Evolutionary conservation across 2,113 vertebrate species (phyloP).

Genomic region (Panthera leo): DNA sequence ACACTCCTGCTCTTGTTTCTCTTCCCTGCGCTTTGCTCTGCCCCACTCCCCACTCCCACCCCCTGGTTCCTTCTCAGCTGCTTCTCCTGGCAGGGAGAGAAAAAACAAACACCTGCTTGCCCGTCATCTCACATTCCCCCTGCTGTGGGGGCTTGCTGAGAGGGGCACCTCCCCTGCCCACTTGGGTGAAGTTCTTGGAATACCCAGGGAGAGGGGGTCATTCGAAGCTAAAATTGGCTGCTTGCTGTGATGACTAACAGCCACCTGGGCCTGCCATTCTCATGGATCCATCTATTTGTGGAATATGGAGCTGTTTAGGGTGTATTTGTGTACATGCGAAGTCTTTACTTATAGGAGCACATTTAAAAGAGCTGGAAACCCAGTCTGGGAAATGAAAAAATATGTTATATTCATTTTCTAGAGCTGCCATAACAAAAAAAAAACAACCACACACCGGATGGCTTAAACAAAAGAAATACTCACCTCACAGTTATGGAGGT

Average conservation of each 20-base stretch:
- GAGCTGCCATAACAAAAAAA: background rate
- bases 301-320: conserved; percentile 8
- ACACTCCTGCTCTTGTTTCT: background rate
- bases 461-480: background rate
- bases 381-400: background rate
- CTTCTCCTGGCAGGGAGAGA: background rate
- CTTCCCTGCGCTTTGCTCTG: rapidly evolving
- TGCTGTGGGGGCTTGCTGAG: background rate
- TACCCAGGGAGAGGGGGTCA: conserved; percentile 29
- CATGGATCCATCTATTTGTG: conserved; percentile 45
- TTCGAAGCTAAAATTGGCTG: conserved; percentile 45
- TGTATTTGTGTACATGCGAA: background rate
- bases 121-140: background rate
- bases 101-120: conserved; percentile 53
- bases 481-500: background rate
- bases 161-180: background rate
- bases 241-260: conserved; percentile 60
- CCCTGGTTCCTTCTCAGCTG: conserved; percentile 8
- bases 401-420: background rate
- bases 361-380: conserved; percentile 5
- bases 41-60: background rate
- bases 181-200: conserved; percentile 31
- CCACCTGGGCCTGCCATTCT: conserved; percentile 67
- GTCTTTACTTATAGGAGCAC: background rate
- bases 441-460: too few relatives aligned